A percentile compares a stretch with the other conserved stretches of the same genome.
Conservation (phyloP, 2,888 invertebrate species). For the Notodonta ziczac region DNA sequence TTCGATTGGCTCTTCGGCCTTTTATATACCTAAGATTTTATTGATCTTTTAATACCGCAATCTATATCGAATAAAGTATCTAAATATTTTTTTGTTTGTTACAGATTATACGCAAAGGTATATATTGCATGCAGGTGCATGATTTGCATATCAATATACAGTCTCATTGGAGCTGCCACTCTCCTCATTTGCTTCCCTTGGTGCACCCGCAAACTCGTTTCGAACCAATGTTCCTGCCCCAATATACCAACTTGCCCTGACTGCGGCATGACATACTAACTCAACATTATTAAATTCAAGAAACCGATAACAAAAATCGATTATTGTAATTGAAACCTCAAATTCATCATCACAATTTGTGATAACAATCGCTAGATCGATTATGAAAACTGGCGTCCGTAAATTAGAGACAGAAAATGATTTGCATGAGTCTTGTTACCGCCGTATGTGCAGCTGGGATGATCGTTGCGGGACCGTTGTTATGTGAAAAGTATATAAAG, state of each 20-base stretch:
- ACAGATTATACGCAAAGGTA: constrained; percentile 23
- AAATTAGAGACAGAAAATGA: constrained; percentile 30
- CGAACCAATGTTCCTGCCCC: constrained; percentile 47
- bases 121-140: constrained; percentile 36
- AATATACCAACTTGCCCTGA: constrained; percentile 46
- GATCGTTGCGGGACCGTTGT: constrained; percentile 46
- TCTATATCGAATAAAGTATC: background rate
- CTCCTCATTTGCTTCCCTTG: constrained; percentile 51
- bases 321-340: background rate
- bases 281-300: background rate
- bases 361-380: background rate
- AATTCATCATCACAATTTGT: background rate
- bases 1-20: background rate
- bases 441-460: constrained; percentile 40
- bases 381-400: background rate
- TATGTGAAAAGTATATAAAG: constrained; percentile 47
- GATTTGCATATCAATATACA: constrained; percentile 60
- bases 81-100: constrained; percentile 26
- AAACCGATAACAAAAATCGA: background rate
- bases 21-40: too few species aligned
- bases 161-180: constrained; percentile 46
- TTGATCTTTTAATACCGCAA: too few species aligned
- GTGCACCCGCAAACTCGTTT: constrained; percentile 42
- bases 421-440: constrained; percentile 48
- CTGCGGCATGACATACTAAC: constrained; percentile 40